A percentile compares a stretch with the other conserved stretches of the same genome.
These are phyloP conservation scores for Atta cephalotes DNA, from an alignment of 1,140 invertebrate species.

Conservation along the genomic window DNA sequence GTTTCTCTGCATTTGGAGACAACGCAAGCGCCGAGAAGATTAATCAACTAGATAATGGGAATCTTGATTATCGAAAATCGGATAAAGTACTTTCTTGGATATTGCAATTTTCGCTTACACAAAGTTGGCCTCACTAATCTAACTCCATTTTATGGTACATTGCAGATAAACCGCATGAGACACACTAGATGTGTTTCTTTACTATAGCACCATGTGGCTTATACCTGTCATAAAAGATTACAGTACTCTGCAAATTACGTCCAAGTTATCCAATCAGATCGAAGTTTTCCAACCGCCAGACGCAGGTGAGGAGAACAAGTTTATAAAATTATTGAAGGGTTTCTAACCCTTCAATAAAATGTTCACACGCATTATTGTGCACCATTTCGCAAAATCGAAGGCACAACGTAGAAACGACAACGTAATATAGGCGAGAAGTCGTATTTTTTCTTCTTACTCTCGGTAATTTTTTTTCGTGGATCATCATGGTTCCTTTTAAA, in stretches of 20 bases:
- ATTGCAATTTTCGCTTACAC: background rate
- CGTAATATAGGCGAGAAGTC: background rate
- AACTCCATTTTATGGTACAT: slow-evolving; percentile 7
- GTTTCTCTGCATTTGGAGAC: background rate
- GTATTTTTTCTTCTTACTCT: background rate
- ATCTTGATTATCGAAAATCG: slow-evolving; percentile 1
- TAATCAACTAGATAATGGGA: background rate
- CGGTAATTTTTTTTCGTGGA: slow-evolving; percentile 16
- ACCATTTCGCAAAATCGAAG: no score
- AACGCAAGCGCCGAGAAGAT: background rate
- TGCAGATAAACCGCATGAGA: slow-evolving; percentile 1
- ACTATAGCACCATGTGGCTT: background rate
- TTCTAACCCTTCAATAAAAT: no score
- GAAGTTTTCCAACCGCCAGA: slow-evolving; percentile 7
- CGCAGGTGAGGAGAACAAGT: background rate
- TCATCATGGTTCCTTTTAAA: slow-evolving; percentile 23
- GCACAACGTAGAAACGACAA: background rate
- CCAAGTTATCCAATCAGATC: slow-evolving; percentile 35
- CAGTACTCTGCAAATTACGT: slow-evolving; percentile 1
- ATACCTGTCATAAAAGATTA: slow-evolving; percentile 42
- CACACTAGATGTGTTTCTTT: slow-evolving; percentile 32
- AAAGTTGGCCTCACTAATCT: background rate
- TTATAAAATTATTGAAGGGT: slow-evolving; percentile 1
- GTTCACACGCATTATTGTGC: background rate
- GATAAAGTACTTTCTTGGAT: slow-evolving; percentile 24